Evolutionary conservation across 2,888 invertebrate species (phyloP), one percentile per base, ranked within the genome.

Genomic region (Ceriagrion tenellum): DNA sequence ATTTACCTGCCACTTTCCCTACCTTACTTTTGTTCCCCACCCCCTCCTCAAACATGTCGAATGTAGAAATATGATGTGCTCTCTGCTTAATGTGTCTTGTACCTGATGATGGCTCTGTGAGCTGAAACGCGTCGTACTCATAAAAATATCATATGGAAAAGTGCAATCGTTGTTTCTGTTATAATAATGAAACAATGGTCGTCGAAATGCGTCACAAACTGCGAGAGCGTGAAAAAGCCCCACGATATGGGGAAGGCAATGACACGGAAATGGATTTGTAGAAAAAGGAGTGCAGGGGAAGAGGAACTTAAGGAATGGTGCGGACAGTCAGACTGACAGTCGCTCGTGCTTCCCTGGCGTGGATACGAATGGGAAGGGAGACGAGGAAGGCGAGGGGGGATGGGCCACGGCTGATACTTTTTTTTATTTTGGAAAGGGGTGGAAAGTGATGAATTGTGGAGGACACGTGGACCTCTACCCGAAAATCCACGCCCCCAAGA

Each of bases 361-460:
- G 35, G 81, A 81, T 16, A 88, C 20, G 47, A 23, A 55, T 55
- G 89, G 55, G 55, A 23, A 23, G n/a, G 90, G 18, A 55, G 59
- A 56, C 59, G 30, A 59, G 18, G 35, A 63, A 56, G 59, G n/a
- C n/a, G 90, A 10, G 59, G 59, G 90, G 26, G 59, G 59, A 35
- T 63, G 23, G 35, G 56, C 90, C 59, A 59, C 2, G 56, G 59
- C 10, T n/a, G 69, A n/a, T 69, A n/a, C 69, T n/a, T 69, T 23
- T 69, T 23, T 59, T 69, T n/a, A 26, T 10, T 59, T 20, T 12
- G 90, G n/a, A 30, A 59, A 30, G 59, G 40, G n/a, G 90, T 56
- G 56, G 59, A 20, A 18, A 91, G 91, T 91, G 91, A 91, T 91
- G 91, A 91, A 91, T 91, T 55, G 90, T 55, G 55, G 23, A 59